A percentile compares a stretch with the other conserved stretches of the same genome.
These are phyloP conservation scores for Bombus vancouverensis DNA, from an alignment of 1,140 invertebrate genomes.

Conservation along the genomic window DNA sequence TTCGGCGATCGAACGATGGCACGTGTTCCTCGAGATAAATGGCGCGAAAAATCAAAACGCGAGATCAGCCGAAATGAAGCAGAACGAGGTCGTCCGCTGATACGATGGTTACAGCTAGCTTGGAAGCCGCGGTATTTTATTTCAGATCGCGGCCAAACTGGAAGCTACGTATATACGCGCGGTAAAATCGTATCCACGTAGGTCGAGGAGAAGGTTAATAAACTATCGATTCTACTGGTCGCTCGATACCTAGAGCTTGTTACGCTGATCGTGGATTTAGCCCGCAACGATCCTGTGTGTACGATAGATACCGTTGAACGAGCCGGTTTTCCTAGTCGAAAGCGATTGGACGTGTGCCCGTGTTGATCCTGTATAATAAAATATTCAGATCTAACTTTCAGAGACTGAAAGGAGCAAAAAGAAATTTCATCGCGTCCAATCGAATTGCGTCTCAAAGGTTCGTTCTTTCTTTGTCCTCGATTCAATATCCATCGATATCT, in stretches of 20 bases:
- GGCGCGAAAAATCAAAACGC: constrained; percentile 58
- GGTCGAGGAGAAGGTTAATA: constrained; percentile 29
- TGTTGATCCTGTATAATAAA: constrained; percentile 5
- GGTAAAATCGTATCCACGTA: constrained; percentile 30
- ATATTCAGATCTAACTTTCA: constrained; percentile 20
- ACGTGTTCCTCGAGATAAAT: constrained; percentile 51
- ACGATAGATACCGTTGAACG: background rate
- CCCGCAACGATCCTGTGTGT: background rate
- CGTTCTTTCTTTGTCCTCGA: background rate
- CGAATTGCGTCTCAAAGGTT: background rate
- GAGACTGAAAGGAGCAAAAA: background rate
- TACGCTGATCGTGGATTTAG: constrained; percentile 20
- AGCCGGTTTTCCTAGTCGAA: no score
- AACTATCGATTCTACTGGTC: constrained; percentile 40
- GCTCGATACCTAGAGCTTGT: constrained; percentile 3
- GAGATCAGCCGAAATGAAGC: background rate
- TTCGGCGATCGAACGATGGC: constrained; percentile 38
- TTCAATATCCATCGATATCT: constrained; percentile 5
- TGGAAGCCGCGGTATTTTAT: constrained; percentile 15
- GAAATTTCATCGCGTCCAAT: constrained; percentile 10
- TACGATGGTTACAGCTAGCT: background rate
- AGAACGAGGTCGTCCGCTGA: background rate
- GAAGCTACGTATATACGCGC: background rate
- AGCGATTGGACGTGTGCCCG: constrained; percentile 21
- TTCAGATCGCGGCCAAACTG: background rate